Conservation (phyloP, 2,797 vertebrate genomes). For the Sebastes kiyomatsui region DNA sequence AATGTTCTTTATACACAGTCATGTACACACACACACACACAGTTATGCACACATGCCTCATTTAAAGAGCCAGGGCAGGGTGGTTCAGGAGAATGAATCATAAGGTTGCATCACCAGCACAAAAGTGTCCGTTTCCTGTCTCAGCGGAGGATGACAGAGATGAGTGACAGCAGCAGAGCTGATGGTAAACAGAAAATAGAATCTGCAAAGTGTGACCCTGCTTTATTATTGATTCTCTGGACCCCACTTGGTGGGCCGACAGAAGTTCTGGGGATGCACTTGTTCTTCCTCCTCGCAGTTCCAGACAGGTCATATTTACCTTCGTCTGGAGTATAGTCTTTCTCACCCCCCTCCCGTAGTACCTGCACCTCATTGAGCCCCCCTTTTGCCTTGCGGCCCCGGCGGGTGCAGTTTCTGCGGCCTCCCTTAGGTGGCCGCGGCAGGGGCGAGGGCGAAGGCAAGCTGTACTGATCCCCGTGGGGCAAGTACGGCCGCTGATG, state of each 20-base stretch:
- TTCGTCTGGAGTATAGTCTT: constrained; percentile 85
- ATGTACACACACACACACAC: constrained; percentile 46
- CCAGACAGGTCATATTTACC: constrained; percentile 86
- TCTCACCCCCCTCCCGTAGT: constrained; percentile 70
- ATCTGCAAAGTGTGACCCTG: constrained; percentile 52
- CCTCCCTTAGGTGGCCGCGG: constrained; percentile 83
- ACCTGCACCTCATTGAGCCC: constrained; percentile 84
- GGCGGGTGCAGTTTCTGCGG: constrained; percentile 92
- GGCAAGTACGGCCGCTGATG: constrained; percentile 80
- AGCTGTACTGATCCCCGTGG: constrained; percentile 78
- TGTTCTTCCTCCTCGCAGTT: constrained; percentile 88
- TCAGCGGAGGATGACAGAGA: constrained; percentile 88
- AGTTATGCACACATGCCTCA: constrained; percentile 63
- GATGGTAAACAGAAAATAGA: constrained; percentile 63
- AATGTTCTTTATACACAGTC: constrained; percentile 61
- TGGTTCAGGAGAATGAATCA: constrained; percentile 57
- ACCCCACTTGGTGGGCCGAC: constrained; percentile 92
- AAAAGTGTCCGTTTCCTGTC: constrained; percentile 26
- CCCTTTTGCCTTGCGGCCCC: constrained; percentile 85
- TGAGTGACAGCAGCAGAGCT: constrained; percentile 83
- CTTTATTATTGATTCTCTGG: constrained; percentile 86
- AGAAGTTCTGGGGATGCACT: constrained; percentile 91
- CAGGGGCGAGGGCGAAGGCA: constrained; percentile 78
- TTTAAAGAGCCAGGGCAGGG: constrained; percentile 72
- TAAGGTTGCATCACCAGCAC: constrained; percentile 37